Conservation (phyloP, 2,888 invertebrate genomes). For the Tetranychus truncatus region DNA sequence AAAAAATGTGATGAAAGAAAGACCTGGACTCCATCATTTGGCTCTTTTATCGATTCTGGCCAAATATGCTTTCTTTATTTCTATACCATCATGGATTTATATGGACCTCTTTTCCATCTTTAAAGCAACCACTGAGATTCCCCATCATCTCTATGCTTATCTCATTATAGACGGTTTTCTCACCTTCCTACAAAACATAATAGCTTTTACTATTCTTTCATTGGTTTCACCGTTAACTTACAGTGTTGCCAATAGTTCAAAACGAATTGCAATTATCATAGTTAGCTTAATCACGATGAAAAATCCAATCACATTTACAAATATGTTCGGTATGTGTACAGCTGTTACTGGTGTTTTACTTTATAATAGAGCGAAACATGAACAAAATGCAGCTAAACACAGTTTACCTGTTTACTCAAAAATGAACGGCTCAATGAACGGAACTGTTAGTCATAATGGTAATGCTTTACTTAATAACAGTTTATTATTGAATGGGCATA, state of each 20-base stretch:
- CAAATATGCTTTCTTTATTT: conserved; percentile 55
- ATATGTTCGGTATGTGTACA: conserved; percentile 71
- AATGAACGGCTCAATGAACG: conserved; percentile 2
- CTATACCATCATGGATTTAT: conserved; percentile 62
- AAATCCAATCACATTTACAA: conserved; percentile 72
- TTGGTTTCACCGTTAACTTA: conserved; percentile 77
- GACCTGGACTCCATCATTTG: conserved; percentile 53
- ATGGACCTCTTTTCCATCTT: conserved; percentile 38
- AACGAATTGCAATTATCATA: conserved; percentile 73
- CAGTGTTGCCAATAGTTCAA: conserved; percentile 85
- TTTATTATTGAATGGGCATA: conserved; percentile 5
- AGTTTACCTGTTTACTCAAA: conserved; percentile 7
- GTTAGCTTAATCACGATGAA: conserved; percentile 63
- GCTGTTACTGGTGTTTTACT: conserved; percentile 72
- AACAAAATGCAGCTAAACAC: conserved; percentile 3
- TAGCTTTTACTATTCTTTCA: conserved; percentile 80
- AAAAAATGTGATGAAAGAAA: conserved; percentile 11
- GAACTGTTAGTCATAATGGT: not conserved
- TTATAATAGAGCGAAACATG: conserved; percentile 44
- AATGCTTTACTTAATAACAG: not conserved
- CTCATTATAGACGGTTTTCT: conserved; percentile 61
- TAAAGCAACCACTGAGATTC: not conserved
- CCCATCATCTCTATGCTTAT: conserved; percentile 25
- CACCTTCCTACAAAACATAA: conserved; percentile 82
- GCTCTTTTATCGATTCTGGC: conserved; percentile 61